Evolutionary conservation across 2,888 invertebrate genomes (phyloP).

Genomic region (Piscicola geometra): DNA sequence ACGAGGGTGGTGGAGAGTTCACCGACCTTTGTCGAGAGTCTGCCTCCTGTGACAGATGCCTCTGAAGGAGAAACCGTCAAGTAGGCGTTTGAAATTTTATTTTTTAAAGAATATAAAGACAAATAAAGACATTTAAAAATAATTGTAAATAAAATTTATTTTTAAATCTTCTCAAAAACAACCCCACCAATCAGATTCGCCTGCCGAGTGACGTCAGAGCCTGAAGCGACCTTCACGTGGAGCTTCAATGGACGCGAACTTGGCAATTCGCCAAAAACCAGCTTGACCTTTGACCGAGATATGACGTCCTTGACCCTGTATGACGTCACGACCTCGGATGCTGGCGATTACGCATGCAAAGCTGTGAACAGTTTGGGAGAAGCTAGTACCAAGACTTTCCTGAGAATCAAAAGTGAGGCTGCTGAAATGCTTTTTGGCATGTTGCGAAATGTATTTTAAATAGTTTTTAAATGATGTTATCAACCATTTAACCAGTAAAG

Average conservation of each 20-base stretch:
- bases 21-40: conserved; percentile 61
- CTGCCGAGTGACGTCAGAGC: conserved; percentile 50
- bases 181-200: conserved; percentile 46
- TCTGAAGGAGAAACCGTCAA: conserved; percentile 51
- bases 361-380: conserved; percentile 81
- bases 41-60: conserved; percentile 58
- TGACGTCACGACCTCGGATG: conserved; percentile 61
- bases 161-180: no score
- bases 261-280: conserved; percentile 57
- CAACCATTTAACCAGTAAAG: no score
- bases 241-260: conserved; percentile 63
- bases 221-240: conserved; percentile 56
- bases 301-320: conserved; percentile 49
- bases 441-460: no score
- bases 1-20: conserved; percentile 47
- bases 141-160: neutral
- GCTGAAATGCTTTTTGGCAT: no score
- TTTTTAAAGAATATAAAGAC: neutral
- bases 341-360: conserved; percentile 64
- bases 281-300: conserved; percentile 47
- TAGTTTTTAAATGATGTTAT: no score
- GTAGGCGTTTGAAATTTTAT: conserved; percentile 45
- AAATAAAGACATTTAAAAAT: neutral
- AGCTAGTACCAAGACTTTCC: conserved; percentile 50
- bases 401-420: conserved; percentile 50